Evolutionary conservation across 1,140 invertebrate species (phyloP).

Genomic region (Metopolophium dirhodum): DNA sequence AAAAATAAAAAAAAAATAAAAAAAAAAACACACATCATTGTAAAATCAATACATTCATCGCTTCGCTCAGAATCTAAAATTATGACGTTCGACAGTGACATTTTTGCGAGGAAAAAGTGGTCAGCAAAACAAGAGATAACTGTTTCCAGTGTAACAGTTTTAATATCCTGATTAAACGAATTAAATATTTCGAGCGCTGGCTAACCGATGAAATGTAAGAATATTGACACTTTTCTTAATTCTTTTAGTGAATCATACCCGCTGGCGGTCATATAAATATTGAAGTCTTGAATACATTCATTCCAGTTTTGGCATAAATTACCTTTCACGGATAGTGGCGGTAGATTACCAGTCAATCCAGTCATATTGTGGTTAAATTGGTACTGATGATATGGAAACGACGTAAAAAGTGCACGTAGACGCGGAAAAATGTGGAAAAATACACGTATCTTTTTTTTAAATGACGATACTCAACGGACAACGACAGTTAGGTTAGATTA

Average conservation of each 20-base stretch:
- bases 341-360: not conserved
- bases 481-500: no score
- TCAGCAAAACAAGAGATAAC: not conserved
- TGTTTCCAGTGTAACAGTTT: no score
- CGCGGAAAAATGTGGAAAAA: no score
- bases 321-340: not conserved
- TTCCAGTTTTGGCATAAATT: not conserved
- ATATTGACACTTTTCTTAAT: not conserved
- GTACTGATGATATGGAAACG: no score
- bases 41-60: no score
- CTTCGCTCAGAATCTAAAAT: no score
- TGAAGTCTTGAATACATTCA: not conserved
- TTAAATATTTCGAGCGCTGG: not conserved
- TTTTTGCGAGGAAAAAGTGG: not conserved
- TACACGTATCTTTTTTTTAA: no score
- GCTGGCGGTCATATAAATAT: not conserved
- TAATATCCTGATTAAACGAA: not conserved
- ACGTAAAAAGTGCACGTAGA: no score
- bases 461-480: no score
- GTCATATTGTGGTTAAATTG: not conserved
- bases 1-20: no score
- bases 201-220: not conserved
- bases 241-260: not conserved
- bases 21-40: no score
- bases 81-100: constrained; percentile 17